Base-by-base conservation (phyloP, 2,888 invertebrate species). In the Archips xylosteana region DNA sequence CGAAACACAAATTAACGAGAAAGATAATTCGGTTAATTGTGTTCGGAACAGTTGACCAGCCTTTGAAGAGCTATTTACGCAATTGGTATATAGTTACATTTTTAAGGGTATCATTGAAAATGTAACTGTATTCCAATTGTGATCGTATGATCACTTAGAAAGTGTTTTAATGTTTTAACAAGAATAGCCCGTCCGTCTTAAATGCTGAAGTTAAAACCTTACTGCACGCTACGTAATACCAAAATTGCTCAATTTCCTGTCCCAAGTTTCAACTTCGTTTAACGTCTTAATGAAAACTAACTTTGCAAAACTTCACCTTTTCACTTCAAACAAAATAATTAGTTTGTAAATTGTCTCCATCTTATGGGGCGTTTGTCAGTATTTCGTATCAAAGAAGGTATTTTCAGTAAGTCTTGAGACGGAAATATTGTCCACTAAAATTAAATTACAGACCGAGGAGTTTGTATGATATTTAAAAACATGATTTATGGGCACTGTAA, bases 231-330 rank as follows among this genome's bases (percentile, higher is more conserved):
- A 85, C 78, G 81, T 87, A 85, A 87, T 84, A 80, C 83, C 82
- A 79, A 89, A 90, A 92, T 90, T 91, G 90, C 85, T 89, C 85
- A 91, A 91, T 92, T 91, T 91, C 91, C 90, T 87, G 85, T 78
- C 81, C 78, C 82, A 80, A 88, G 83, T 85, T 87, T 88, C 83
- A 85, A 87, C 88, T 86, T 82, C 81, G 85, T 82, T 88, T 87
- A 88, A 87, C 85, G 86, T 89, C 88, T 89, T 89, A 89, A 90
- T 89, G 87, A 87, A 89, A 89, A 87, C 89, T 87, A 87, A 89
- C 86, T 91, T 89, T 78, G 79, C 79, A 80, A 79, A 85, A 88
- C 83, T 88, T 86, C 85, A 85, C 83, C 84, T 86, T 89, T 87
- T 87, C 81, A 79, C 79, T 82, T 84, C 83, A 84, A 85, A 86